Evolutionary conservation across 2,113 vertebrate species (phyloP), one percentile per base, ranked within the genome.

Genomic region (Peucedramus taeniatus): DNA sequence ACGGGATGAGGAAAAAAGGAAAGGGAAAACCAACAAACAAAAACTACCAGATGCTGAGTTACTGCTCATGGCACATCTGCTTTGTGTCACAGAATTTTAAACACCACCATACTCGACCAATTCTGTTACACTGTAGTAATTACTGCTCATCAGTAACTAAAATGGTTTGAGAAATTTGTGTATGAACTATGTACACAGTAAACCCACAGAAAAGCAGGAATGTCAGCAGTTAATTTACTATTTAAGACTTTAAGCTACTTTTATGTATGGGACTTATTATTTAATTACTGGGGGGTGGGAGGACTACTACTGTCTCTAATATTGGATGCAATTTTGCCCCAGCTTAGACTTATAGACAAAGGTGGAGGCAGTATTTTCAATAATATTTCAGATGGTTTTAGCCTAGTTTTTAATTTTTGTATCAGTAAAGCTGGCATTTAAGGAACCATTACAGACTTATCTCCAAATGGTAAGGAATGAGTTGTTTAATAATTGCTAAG

Each of bases 1-100:
- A 37, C 2, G 1, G 3, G 3, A 10, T 3, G 3, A 27, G 5
- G 4, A 26, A 81, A 74, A 57, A 69, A 16, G 3, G 35, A 50
- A 77, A 51, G 10, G 18, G 24, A 79, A 94, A 83, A 33, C 7
- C 35, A 90, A 72, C 31, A 65, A 83, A 83, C 3, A 5, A 72
- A 83, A 90, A 26, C 7, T 59, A 79, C 20, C 35, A 42, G n/a
- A 56, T 14, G n/a, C 26, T 15, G 26, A 83, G 11, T 45, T 68
- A 75, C 30, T 84, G 44, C 16, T 82, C 40, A 28, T 16, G 47
- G 30, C 21, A 89, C 56, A 54, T 22, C 31, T 87, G 77, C 33
- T 90, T 54, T 54, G 64, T 31, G 53, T 15, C 37, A 37, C 0
- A 80, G 31, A 42, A 53, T 60, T 85, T 75, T 40, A 65, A 87